Evolutionary conservation across 2,113 vertebrate genomes (phyloP).

Genomic region (Paralichthys olivaceus): DNA sequence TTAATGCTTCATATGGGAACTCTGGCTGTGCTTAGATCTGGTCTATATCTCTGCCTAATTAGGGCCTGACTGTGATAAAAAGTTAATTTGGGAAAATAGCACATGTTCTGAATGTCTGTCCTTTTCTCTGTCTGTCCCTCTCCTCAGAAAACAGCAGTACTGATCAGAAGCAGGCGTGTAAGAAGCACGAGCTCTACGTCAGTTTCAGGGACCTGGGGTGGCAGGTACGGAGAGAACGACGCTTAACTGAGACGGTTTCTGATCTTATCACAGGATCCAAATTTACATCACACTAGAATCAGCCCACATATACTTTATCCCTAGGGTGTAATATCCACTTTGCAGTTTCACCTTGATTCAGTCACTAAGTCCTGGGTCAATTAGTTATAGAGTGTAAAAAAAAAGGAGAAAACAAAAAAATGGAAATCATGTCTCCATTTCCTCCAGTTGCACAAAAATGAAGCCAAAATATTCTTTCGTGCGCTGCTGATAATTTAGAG

Average conservation of each 20-base stretch:
- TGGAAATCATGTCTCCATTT: too few species aligned
- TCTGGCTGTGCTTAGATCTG: conserved; percentile 41
- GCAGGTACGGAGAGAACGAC: conserved; percentile 86
- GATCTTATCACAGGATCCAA: background rate
- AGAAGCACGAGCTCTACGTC: conserved; percentile 97
- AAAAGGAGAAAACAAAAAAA: too few species aligned
- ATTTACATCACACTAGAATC: conserved; percentile 1
- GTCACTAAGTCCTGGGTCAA: too few species aligned
- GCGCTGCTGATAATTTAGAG: too few species aligned
- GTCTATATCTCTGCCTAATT: conserved; percentile 46
- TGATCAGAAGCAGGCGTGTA: conserved; percentile 95
- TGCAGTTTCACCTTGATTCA: background rate
- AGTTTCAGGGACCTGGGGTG: conserved; percentile 97
- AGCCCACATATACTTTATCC: background rate
- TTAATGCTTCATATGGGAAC: conserved; percentile 44
- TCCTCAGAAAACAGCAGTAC: conserved; percentile 91
- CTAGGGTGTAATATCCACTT: background rate
- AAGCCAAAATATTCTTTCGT: too few species aligned
- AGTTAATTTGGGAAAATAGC: conserved; percentile 29
- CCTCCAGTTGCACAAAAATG: too few species aligned
- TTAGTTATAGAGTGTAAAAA: too few species aligned
- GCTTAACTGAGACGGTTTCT: too few species aligned
- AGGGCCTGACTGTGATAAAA: conserved; percentile 35
- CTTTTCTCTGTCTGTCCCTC: conserved; percentile 31
- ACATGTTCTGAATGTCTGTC: conserved; percentile 27